A percentile compares a stretch with the other conserved stretches of the same genome.
These are phyloP conservation scores for Pseudococcus viburni DNA, from an alignment of 2,888 invertebrate species.

Conservation along the genomic window DNA sequence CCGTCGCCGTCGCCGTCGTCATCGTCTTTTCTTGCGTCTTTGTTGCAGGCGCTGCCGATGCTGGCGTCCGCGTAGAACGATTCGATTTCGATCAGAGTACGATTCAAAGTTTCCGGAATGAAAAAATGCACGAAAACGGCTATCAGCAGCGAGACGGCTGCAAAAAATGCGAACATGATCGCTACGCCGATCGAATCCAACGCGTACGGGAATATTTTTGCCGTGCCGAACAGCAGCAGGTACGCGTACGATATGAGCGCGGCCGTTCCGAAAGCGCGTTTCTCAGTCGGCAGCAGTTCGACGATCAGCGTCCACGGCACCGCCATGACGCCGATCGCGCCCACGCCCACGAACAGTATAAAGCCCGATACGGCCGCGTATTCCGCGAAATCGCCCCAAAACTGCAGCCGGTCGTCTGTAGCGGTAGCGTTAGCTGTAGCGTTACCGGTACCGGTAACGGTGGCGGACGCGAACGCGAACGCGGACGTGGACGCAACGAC, in stretches of 20 bases:
- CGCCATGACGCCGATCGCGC: constrained; percentile 74
- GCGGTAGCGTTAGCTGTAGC: no score
- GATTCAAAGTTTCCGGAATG: constrained; percentile 76
- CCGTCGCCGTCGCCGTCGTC: no score
- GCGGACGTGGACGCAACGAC: background rate
- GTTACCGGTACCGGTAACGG: background rate
- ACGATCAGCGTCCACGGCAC: constrained; percentile 77
- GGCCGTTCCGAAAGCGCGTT: constrained; percentile 74
- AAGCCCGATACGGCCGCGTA: constrained; percentile 73
- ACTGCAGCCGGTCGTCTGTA: background rate
- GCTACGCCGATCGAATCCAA: constrained; percentile 72
- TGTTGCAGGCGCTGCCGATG: no score
- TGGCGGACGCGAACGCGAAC: no score
- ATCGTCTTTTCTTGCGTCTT: no score
- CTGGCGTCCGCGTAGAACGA: background rate
- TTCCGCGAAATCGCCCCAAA: constrained; percentile 67
- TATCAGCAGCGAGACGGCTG: constrained; percentile 72
- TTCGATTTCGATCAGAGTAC: constrained; percentile 75
- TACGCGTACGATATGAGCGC: constrained; percentile 74
- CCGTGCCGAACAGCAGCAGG: constrained; percentile 74
- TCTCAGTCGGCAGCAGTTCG: constrained; percentile 74
- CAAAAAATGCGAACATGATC: constrained; percentile 73
- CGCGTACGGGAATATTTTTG: constrained; percentile 74
- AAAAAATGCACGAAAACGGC: constrained; percentile 73
- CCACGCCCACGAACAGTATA: constrained; percentile 74